phyloP scores from a whole-genome alignment of 2,797 vertebrate species.

The Glossophaga mutica region DNA sequence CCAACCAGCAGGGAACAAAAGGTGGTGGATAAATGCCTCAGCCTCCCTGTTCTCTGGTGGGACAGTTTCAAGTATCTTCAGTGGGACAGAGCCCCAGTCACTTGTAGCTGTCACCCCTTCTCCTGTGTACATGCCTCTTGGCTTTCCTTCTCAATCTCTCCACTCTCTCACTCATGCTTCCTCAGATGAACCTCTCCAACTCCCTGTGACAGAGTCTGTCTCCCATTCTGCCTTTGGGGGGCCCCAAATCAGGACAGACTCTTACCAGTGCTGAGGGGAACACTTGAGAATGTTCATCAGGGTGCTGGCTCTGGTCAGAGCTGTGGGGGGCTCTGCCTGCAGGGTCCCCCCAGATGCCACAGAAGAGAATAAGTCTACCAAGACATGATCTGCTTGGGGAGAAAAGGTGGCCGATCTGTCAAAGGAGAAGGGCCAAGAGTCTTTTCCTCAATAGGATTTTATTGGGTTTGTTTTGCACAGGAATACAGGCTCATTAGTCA shows the following conservation, averaged over 20 bases:
- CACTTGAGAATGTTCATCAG: rapidly evolving
- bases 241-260: not conserved
- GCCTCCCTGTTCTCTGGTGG: no score
- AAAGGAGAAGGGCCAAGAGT: no score
- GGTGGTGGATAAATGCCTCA: not conserved
- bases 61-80: not conserved
- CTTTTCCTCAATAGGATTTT: no score
- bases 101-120: not conserved
- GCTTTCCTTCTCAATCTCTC: no score
- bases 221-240: not conserved
- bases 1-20: rapidly evolving
- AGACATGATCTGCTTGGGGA: no score
- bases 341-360: no score
- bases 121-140: rapidly evolving
- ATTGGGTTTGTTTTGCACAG: no score
- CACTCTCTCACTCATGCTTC: not conserved
- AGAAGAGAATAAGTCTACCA: no score
- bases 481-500: no score
- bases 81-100: no score
- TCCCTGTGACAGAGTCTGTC: not conserved
- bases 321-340: no score
- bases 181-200: not conserved
- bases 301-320: not conserved
- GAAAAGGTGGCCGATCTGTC: no score
- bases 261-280: not conserved